phyloP scores from a whole-genome alignment of 2,797 vertebrate genomes.

The Acipenser ruthenus region DNA sequence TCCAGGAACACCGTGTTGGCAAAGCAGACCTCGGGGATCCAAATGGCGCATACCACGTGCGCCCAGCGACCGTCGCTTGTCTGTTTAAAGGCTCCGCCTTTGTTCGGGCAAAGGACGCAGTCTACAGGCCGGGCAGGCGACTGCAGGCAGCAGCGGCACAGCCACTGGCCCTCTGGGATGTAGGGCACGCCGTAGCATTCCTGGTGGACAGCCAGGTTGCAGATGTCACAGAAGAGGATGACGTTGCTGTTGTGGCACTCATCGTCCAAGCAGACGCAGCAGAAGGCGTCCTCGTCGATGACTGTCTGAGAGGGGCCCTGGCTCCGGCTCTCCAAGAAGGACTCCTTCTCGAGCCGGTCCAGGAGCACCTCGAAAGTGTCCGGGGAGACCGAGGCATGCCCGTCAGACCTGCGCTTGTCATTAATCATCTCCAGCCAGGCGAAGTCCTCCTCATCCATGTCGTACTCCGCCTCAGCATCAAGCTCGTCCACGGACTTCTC shows the following conservation, averaged over 20 bases:
- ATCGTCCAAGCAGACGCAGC: conserved; percentile 92
- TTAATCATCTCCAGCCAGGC: conserved; percentile 96
- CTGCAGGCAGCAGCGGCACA: conserved; percentile 94
- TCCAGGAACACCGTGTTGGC: conserved; percentile 96
- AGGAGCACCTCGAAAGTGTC: conserved; percentile 89
- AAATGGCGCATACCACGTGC: conserved; percentile 97
- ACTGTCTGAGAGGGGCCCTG: conserved; percentile 76
- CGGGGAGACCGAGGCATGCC: conserved; percentile 73
- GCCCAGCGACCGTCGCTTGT: conserved; percentile 94
- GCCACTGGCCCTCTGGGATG: conserved; percentile 95
- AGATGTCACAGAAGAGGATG: conserved; percentile 96
- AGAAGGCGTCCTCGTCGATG: conserved; percentile 89
- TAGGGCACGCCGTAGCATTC: conserved; percentile 98
- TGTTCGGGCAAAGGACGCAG: conserved; percentile 93
- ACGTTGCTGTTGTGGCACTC: conserved; percentile 98
- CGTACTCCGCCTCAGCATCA: conserved; percentile 87
- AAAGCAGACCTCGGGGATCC: conserved; percentile 98
- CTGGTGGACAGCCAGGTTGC: conserved; percentile 95
- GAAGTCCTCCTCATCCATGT: conserved; percentile 96
- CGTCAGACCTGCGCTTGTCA: conserved; percentile 80
- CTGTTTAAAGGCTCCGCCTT: conserved; percentile 96
- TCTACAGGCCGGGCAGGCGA: conserved; percentile 91
- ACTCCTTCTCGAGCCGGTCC: conserved; percentile 88
- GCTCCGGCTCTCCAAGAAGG: conserved; percentile 82
- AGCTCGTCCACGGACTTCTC: conserved; percentile 80